Conservation (phyloP, 2,888 invertebrate genomes). For the Nebria salina region DNA sequence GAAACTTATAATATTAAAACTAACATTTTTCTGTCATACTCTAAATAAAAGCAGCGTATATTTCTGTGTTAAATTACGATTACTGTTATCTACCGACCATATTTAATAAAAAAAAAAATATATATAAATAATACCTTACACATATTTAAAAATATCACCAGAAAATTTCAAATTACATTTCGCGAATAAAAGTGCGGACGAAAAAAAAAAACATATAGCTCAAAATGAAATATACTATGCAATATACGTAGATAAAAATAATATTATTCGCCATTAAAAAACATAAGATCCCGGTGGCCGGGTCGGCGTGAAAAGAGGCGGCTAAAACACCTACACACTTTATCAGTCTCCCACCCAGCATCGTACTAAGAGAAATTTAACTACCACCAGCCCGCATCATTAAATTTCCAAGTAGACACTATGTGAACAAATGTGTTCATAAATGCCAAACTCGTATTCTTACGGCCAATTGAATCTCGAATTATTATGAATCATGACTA, state of each 20-base stretch:
- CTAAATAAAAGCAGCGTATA: too few relatives aligned
- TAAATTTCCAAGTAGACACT: slow-evolving; percentile 41
- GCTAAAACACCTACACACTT: slow-evolving; percentile 5
- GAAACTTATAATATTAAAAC: too few relatives aligned
- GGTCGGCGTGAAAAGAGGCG: background rate
- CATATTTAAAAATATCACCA: background rate
- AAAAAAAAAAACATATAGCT: background rate
- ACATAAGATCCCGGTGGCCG: slow-evolving; percentile 6
- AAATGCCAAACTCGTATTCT: slow-evolving; percentile 39
- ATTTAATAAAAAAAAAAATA: background rate
- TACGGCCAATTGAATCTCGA: slow-evolving; percentile 34
- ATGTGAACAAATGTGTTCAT: slow-evolving; percentile 42
- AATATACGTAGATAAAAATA: slow-evolving; percentile 13
- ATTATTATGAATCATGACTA: too few relatives aligned
- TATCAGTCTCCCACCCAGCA: slow-evolving; percentile 14
- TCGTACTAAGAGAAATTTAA: slow-evolving; percentile 27
- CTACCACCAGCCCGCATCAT: slow-evolving; percentile 30
- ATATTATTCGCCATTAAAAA: slow-evolving; percentile 21
- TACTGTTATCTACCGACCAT: too few relatives aligned
- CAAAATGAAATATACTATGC: background rate
- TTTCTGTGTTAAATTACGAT: too few relatives aligned
- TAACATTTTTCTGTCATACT: too few relatives aligned
- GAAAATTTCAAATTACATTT: slow-evolving; percentile 11
- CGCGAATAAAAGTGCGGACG: background rate
- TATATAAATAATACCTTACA: background rate